A percentile compares a stretch with the other conserved stretches of the same genome.
Evolutionary conservation across 2,888 invertebrate genomes (phyloP).

Genomic region (Heliconius cydno): DNA sequence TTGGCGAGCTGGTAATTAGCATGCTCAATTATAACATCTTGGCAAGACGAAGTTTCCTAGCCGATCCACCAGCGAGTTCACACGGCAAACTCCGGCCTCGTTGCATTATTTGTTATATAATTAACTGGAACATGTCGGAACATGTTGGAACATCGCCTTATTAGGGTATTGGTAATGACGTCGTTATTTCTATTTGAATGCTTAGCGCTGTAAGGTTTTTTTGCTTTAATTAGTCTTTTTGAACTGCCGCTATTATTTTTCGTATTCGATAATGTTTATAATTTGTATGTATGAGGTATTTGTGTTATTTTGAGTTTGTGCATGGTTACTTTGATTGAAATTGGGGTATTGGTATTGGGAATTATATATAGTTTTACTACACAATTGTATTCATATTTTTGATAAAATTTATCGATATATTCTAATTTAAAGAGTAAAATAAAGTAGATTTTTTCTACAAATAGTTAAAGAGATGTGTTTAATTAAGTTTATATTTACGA

Average conservation of each 20-base stretch:
- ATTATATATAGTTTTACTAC: background rate
- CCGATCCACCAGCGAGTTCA: constrained; percentile 50
- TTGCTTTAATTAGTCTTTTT: constrained; percentile 66
- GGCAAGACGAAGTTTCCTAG: constrained; percentile 36
- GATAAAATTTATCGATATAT: background rate
- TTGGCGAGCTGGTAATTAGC: constrained; percentile 39
- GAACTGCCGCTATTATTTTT: background rate
- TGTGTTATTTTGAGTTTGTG: too few relatives aligned
- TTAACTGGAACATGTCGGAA: constrained; percentile 61
- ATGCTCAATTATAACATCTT: constrained; percentile 41
- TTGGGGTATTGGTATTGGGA: background rate
- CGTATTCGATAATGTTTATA: constrained; percentile 3
- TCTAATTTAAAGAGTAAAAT: background rate
- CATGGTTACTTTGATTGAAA: background rate
- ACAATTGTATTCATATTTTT: background rate
- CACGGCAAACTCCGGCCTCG: constrained; percentile 56
- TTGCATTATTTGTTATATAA: constrained; percentile 64
- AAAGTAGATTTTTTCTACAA: background rate
- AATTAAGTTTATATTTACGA: constrained; percentile 7
- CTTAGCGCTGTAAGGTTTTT: constrained; percentile 65
- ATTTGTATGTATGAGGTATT: constrained; percentile 3
- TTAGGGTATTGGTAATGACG: constrained; percentile 75
- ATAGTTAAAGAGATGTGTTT: background rate
- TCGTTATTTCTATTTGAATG: constrained; percentile 73
- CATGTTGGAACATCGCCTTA: constrained; percentile 64